These are phyloP conservation scores for Oreochromis tanganicae DNA, from an alignment of 2,113 vertebrate genomes.

Conservation along the genomic window DNA sequence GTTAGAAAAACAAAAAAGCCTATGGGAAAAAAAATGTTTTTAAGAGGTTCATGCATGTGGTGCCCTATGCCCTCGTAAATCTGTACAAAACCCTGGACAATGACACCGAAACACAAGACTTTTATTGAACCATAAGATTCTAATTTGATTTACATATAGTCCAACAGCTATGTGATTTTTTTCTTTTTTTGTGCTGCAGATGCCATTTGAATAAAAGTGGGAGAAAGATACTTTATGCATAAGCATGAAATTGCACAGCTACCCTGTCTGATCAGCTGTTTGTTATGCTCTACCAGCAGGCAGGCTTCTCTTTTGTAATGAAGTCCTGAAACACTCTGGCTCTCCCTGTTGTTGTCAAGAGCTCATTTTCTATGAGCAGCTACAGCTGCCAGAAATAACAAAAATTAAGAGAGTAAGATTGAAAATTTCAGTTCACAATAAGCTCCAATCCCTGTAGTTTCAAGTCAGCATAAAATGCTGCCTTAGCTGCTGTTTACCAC, in stretches of 20 bases:
- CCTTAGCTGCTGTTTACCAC: background rate
- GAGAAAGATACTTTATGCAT: constrained; percentile 17
- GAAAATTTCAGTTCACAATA: background rate
- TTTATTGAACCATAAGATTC: background rate
- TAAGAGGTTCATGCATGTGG: constrained; percentile 2
- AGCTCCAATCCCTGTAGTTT: background rate
- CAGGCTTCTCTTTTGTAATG: constrained; percentile 42
- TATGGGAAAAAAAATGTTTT: constrained; percentile 41
- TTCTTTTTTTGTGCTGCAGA: background rate
- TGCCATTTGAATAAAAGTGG: constrained; percentile 30
- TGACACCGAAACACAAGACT: background rate
- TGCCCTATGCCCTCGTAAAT: constrained; percentile 8
- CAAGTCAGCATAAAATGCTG: background rate
- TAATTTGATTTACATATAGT: background rate
- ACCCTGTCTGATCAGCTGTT: constrained; percentile 34
- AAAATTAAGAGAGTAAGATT: background rate
- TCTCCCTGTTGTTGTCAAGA: constrained; percentile 58
- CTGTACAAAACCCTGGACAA: background rate
- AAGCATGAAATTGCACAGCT: constrained; percentile 57
- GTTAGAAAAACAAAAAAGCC: constrained; percentile 47
- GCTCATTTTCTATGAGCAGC: constrained; percentile 70
- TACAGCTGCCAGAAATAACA: constrained; percentile 75
- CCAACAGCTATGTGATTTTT: background rate
- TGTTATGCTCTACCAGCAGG: constrained; percentile 35
- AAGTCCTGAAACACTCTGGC: constrained; percentile 56